phyloP scores from a whole-genome alignment of 35 echinoderm and acorn worm genomes.

The Lytechinus pictus region DNA sequence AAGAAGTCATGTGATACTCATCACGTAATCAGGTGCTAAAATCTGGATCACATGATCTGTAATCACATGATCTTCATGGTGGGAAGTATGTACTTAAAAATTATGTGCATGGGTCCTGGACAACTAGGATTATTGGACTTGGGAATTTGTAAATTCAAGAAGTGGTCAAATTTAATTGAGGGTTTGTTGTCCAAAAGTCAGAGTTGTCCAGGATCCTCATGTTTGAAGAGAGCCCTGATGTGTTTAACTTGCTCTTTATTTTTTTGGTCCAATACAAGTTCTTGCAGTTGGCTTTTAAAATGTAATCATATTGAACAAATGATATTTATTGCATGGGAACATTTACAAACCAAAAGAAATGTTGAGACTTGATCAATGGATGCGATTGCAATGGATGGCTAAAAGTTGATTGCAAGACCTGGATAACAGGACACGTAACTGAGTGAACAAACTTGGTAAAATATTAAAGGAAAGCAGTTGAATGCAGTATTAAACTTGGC shows the following conservation, averaged over 20 bases:
- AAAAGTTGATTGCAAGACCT: too few relatives aligned
- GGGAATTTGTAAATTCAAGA: not conserved
- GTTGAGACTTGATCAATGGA: too few relatives aligned
- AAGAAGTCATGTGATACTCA: constrained; percentile 31
- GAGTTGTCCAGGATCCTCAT: not conserved
- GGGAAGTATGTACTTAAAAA: not conserved
- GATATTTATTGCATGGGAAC: too few relatives aligned
- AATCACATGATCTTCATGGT: constrained; percentile 35
- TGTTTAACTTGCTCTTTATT: not conserved
- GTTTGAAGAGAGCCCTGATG: not conserved
- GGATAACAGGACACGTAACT: too few relatives aligned
- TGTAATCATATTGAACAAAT: too few relatives aligned
- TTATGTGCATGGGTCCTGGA: not conserved
- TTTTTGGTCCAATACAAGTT: not conserved
- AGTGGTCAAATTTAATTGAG: not conserved
- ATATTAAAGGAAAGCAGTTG: too few relatives aligned
- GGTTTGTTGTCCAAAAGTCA: not conserved
- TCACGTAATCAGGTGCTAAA: constrained; percentile 33
- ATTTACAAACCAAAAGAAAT: too few relatives aligned
- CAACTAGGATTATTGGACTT: not conserved
- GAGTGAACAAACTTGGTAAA: too few relatives aligned
- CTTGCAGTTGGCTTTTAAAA: too few relatives aligned
- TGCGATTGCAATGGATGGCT: too few relatives aligned
- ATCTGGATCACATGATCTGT: constrained; percentile 43
- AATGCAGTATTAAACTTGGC: too few relatives aligned